Conservation (phyloP, 2,113 vertebrate genomes). For the Thunnus thynnus region DNA sequence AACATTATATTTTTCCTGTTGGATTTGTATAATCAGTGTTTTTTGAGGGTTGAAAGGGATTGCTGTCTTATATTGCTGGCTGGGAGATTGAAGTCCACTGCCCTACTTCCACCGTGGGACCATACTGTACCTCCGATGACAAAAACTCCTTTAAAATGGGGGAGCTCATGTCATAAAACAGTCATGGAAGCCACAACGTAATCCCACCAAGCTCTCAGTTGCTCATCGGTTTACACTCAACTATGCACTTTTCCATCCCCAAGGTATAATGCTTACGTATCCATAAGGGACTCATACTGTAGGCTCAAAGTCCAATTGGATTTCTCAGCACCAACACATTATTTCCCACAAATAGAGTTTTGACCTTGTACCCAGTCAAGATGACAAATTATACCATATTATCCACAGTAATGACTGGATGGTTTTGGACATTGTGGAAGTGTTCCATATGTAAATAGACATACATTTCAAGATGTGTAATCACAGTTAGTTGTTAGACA, state of each 20-base stretch:
- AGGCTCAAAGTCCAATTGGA: not conserved
- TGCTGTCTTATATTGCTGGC: not conserved
- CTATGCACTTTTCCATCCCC: slow-evolving; percentile 66
- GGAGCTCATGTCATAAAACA: slow-evolving; percentile 55
- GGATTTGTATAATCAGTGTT: slow-evolving; percentile 17
- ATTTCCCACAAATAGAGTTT: slow-evolving; percentile 27
- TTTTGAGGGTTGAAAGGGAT: slow-evolving; percentile 25
- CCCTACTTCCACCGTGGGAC: slow-evolving; percentile 18
- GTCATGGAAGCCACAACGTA: slow-evolving; percentile 49
- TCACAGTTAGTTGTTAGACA: slow-evolving; percentile 9
- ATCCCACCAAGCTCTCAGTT: slow-evolving; percentile 45
- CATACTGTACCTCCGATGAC: slow-evolving; percentile 10
- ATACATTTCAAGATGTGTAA: slow-evolving; percentile 41
- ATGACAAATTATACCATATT: slow-evolving; percentile 27
- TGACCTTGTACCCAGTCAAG: slow-evolving; percentile 20
- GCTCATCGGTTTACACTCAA: slow-evolving; percentile 63
- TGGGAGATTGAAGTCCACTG: not conserved
- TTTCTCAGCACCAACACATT: slow-evolving; percentile 1
- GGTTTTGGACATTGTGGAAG: slow-evolving; percentile 23
- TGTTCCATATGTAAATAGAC: slow-evolving; percentile 28
- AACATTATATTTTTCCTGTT: slow-evolving; percentile 2
- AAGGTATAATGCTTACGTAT: slow-evolving; percentile 36
- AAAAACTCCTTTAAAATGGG: slow-evolving; percentile 46
- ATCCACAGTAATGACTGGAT: slow-evolving; percentile 9
- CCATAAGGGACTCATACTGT: slow-evolving; percentile 9